Evolutionary conservation across 2,113 vertebrate genomes (phyloP), one percentile per base, ranked within the genome.

Genomic region (Corvus hawaiiensis): DNA sequence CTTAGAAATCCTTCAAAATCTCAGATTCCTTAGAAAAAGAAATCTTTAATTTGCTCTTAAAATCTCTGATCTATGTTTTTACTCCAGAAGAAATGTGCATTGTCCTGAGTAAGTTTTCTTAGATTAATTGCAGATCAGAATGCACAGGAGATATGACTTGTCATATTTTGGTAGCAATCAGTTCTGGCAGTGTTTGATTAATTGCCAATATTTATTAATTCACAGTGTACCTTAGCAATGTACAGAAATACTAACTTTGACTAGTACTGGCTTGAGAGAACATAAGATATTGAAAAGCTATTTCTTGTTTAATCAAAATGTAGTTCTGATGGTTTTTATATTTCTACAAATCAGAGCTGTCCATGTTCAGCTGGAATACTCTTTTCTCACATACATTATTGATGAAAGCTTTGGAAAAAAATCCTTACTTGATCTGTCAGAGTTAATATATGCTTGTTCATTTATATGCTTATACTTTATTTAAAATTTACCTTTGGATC

Each of bases 401-500:
- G 11, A 68, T 37, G 16, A 49, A 69, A 83, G 4, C 2, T 33
- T 75, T 63, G 52, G 35, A 5, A 85, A 93, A 80, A 87, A 15
- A 54, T 20, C 33, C 9, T 12, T 61, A 27, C 14, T 41, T 61
- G 7, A 81, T 48, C 43, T 73, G 23, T 74, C 59, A 69, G 5
- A 55, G 6, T 35, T 54, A 54, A 27, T 24, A 37, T 28, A 49
- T 62, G 5, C 3, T 66, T 54, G 8, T 39, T 73, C 27, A 56
- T 73, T 59, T 48, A 11, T 76, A 76, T 81, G 10, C 13, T 87
- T 75, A 35, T 23, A 51, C 3, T 59, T n/a, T 32, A 35, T 64
- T 89, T 82, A 39, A 89, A 89, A 87, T 56, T 68, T 79, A 43
- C 13, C 37, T 80, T 69, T 84, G 28, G 18, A 74, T 87, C 37